These are phyloP conservation scores for Nibea coibor DNA, from an alignment of 2,113 vertebrate species.

Conservation along the genomic window DNA sequence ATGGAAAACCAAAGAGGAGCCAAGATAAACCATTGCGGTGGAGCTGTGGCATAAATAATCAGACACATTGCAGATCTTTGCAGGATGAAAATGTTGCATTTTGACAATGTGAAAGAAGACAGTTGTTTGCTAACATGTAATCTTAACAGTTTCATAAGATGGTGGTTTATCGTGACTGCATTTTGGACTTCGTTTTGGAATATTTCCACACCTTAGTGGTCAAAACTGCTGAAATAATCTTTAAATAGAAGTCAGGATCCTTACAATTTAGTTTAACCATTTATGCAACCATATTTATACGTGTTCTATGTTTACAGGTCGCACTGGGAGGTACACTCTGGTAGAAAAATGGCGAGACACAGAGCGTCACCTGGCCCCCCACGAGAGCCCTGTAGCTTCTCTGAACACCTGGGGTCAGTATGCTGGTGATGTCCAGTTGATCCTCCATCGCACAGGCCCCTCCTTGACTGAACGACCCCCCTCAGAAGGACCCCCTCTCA, in stretches of 20 bases:
- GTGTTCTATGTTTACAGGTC: constrained; percentile 82
- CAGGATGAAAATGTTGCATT: background rate
- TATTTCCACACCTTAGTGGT: no score
- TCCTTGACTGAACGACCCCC: constrained; percentile 93
- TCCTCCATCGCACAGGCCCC: constrained; percentile 93
- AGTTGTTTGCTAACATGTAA: background rate
- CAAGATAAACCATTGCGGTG: no score
- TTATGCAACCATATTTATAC: no score
- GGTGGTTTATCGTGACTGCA: background rate
- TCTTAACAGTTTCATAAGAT: background rate
- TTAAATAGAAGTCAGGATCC: background rate
- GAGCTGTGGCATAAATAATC: no score
- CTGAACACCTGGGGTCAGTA: constrained; percentile 99
- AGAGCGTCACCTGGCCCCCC: constrained; percentile 92
- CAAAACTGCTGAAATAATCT: no score
- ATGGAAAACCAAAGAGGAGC: no score
- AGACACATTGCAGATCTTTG: no score
- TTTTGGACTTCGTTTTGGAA: background rate
- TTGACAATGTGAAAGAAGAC: background rate
- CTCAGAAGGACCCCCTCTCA: constrained; percentile 89
- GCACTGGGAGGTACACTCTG: constrained; percentile 95
- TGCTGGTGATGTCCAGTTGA: constrained; percentile 95
- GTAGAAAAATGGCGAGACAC: constrained; percentile 98
- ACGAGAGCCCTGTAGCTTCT: constrained; percentile 95
- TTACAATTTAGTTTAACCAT: background rate